Percentiles rank a stretch among this genome's conserved stretches.
Conservation (phyloP, 2,113 vertebrate species). For the Mormyrus iriodes region DNA sequence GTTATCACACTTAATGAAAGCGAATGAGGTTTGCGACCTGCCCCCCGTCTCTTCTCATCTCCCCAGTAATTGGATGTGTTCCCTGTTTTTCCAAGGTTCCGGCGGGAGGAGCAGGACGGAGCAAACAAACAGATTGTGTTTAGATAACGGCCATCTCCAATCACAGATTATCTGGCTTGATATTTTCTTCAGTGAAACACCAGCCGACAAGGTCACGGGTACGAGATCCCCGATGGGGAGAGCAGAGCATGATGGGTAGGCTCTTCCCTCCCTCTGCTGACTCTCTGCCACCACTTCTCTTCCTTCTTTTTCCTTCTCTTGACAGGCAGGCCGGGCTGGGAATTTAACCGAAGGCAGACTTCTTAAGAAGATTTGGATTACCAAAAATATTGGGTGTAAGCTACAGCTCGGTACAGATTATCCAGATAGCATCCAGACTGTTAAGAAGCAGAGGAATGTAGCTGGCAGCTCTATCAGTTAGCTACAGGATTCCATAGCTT, state of each 20-base stretch:
- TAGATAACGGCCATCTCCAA: constrained; percentile 72
- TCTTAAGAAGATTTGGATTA: constrained; percentile 31
- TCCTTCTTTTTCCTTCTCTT: constrained; percentile 35
- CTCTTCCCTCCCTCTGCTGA: constrained; percentile 62
- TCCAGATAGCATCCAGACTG: background rate
- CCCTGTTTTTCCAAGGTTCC: constrained; percentile 46
- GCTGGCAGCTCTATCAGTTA: background rate
- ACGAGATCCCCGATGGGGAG: constrained; percentile 49
- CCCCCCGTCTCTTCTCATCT: constrained; percentile 46
- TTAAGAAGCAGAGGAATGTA: background rate
- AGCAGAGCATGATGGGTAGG: constrained; percentile 46
- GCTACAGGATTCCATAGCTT: background rate
- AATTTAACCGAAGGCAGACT: constrained; percentile 7
- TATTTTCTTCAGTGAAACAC: constrained; percentile 63
- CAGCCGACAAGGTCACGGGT: constrained; percentile 65
- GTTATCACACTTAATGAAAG: constrained; percentile 61
- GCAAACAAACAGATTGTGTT: constrained; percentile 65
- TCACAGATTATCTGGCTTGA: constrained; percentile 68
- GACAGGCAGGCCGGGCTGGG: background rate
- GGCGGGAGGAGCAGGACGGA: constrained; percentile 47
- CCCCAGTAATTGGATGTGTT: constrained; percentile 38
- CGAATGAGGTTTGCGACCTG: constrained; percentile 50
- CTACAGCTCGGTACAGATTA: background rate
- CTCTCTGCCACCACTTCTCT: constrained; percentile 56
- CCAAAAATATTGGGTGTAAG: constrained; percentile 39